Evolutionary conservation across 2,888 invertebrate species (phyloP), one percentile per base, ranked within the genome.

Genomic region (Dorcus parallelipipedus): DNA sequence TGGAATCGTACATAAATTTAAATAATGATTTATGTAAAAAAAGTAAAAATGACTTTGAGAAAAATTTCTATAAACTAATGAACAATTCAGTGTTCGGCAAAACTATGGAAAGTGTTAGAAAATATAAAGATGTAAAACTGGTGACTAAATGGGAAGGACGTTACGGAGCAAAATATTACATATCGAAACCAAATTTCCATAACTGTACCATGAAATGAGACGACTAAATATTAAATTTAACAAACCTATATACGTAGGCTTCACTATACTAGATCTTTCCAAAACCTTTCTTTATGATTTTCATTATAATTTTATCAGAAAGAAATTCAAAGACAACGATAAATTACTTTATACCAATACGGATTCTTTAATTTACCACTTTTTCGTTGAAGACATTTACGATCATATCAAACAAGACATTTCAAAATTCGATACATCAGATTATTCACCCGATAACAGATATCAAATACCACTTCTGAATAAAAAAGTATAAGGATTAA

Each of bases 221-320:
- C n/a, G n/a, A n/a, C n/a, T n/a, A n/a, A n/a, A n/a, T 41, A 59
- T 75, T 8, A 38, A 51, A 20, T 72, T 73, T 42, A 68, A 76
- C 64, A 76, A 75, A 68, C 77, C 76, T 1, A 71, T 79, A 26
- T 78, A 76, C 58, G 61, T 73, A 2, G 78, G 77, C 9, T 71
- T 77, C 58, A 39, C 61, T 9, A 70, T 78, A 53, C 63, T 79
- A 45, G 78, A 79, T 52, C 38, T 79, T 38, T 74, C 71, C 0
- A 80, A 80, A 69, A 56, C 59, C 1, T 61, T 72, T 17, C 73
- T 79, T 67, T 78, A 77, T 59, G 71, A 76, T 42, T 77, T 76
- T 60, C 68, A 71, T 60, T 77, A 76, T 58, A 67, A 71, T 56
- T 71, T 65, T 47, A 64, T 76, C 20, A 72, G 68, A 57, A 38